Evolutionary conservation across 2,888 invertebrate genomes (phyloP).

Genomic region (Brachypalpus laphriformis): DNA sequence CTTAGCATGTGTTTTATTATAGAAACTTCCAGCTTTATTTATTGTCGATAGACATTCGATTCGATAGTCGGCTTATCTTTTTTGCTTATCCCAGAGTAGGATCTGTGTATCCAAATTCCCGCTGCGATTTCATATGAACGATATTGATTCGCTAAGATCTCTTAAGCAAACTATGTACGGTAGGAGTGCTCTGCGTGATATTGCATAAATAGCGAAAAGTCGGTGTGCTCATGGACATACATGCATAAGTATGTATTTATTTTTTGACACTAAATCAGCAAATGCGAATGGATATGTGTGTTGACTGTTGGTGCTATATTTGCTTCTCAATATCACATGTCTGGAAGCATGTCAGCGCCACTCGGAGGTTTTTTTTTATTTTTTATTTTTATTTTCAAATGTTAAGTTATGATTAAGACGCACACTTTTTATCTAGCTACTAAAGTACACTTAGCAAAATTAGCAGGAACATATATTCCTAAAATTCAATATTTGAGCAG

Average conservation of each 20-base stretch:
- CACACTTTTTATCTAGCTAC: too few relatives aligned
- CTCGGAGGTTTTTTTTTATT: too few relatives aligned
- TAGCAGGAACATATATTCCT: too few relatives aligned
- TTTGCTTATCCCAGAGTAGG: constrained; percentile 47
- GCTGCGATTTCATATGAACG: constrained; percentile 53
- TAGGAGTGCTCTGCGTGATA: constrained; percentile 45
- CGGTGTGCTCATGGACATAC: constrained; percentile 31
- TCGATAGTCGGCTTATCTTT: constrained; percentile 51
- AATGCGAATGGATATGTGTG: not conserved
- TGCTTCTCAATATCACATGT: not conserved
- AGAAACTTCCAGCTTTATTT: constrained; percentile 34
- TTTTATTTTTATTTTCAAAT: too few relatives aligned
- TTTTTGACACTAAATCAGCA: constrained; percentile 13
- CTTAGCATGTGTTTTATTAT: constrained; percentile 41
- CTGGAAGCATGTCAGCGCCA: constrained; percentile 11
- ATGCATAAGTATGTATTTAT: not conserved
- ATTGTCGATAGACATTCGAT: constrained; percentile 30
- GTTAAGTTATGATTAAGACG: too few relatives aligned
- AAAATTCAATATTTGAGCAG: too few relatives aligned
- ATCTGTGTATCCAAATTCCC: constrained; percentile 54
- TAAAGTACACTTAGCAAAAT: too few relatives aligned
- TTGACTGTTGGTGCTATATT: not conserved
- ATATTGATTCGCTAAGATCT: constrained; percentile 41
- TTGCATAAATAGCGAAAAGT: constrained; percentile 42
- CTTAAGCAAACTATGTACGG: constrained; percentile 24